Base-by-base conservation (phyloP, 1,140 invertebrate species). In the Mya arenaria region DNA sequence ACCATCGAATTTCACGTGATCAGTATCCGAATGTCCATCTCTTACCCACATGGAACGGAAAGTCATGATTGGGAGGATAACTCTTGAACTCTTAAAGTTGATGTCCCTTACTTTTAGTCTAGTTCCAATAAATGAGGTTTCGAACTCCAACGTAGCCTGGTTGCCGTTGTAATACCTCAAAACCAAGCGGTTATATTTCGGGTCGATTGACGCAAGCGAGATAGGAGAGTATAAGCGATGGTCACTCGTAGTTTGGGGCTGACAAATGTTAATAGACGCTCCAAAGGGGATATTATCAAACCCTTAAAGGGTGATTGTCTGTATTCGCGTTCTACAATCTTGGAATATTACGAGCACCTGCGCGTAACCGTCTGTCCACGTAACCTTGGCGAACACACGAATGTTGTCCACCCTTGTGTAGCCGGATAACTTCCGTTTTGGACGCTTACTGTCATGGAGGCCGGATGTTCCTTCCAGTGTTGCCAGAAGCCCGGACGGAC, bases 311-410 rank as follows among this genome's bases (percentile, higher is more conserved):
- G 78, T 81, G 19, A 72, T 63, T 48, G 78, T 32, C 34, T 81
- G 78, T 15, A 81, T 52, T 25, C 68, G 66, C 36, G 55, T 62
- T 6, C 66, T 34, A 4, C 78, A 65, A 41, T 81, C 68, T 34
- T 81, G 78, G 63, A 71, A 81, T n/a, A 81, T 60, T 3, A 81
- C 78, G 36, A 81, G 72, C 10, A 81, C 56, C 52, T 81, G 78
- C 0, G 78, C 48, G 32, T 71, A 81, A 13, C 55, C 66, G 4
- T 34, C 78, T 4, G 55, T 63, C 78, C 78, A 81, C 1, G 78
- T 65, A 63, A 81, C 56, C 37, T 69, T 81, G 17, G 68, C 55
- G 39, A 71, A 81, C 13, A 81, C 41, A 19, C 66, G 56, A 13
- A 81, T 17, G 25, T 55, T 72, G 25, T 81, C 78, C 8, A 81